Conservation (phyloP, 2,113 vertebrate genomes). For the Poicephalus gulielmi region DNA sequence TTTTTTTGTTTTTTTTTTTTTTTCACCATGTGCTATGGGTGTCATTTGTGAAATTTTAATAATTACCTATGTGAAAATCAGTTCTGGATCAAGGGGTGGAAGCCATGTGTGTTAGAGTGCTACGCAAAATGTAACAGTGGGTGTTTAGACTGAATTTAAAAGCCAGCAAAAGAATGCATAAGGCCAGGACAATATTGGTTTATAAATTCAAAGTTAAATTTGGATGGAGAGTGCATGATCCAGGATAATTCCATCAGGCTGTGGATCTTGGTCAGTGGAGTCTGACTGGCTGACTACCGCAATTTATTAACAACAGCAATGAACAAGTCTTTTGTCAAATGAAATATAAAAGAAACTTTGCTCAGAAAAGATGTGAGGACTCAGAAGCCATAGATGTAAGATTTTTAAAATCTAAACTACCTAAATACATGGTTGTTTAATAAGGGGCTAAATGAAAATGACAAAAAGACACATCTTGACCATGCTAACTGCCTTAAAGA, state of each 20-base stretch:
- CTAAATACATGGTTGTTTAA: background rate
- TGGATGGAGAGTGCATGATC: background rate
- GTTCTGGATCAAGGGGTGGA: background rate
- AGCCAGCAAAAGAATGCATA: background rate
- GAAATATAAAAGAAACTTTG: background rate
- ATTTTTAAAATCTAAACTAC: background rate
- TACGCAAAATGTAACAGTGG: background rate
- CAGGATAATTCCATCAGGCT: background rate
- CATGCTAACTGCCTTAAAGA: background rate
- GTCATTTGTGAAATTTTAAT: background rate
- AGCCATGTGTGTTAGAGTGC: background rate
- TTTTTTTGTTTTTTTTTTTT: background rate
- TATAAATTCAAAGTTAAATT: background rate
- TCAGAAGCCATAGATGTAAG: background rate
- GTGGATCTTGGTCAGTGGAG: background rate
- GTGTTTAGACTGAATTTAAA: background rate
- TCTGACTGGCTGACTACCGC: background rate
- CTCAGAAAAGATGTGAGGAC: background rate
- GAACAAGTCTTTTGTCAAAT: background rate
- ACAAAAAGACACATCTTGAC: background rate
- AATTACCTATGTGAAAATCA: background rate
- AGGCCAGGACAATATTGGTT: background rate
- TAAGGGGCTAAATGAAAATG: background rate
- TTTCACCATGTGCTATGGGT: background rate
- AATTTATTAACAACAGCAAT: background rate